A percentile compares a stretch with the other conserved stretches of the same genome.
Conservation (phyloP, 2,113 vertebrate species). For the Helogale parvula region DNA sequence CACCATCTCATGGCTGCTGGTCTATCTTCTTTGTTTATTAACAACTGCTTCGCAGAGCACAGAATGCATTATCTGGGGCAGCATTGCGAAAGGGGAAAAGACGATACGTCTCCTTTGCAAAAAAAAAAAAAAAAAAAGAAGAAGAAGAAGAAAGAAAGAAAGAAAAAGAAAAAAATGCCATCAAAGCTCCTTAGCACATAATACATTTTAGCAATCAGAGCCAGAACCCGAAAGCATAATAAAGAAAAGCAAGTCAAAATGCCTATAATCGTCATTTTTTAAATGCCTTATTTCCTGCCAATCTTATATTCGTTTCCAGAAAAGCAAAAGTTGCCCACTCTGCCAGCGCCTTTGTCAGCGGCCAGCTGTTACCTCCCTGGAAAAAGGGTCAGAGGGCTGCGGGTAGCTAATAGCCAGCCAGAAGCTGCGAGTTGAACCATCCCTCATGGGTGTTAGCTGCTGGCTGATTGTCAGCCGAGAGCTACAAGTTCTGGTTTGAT, state of each 20-base stretch:
- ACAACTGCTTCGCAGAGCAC: constrained; percentile 6
- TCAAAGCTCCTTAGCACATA: constrained; percentile 58
- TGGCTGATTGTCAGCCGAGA: constrained; percentile 77
- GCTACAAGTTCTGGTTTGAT: constrained; percentile 76
- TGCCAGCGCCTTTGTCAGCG: constrained; percentile 77
- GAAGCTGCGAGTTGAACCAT: constrained; percentile 61
- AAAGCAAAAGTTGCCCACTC: constrained; percentile 57
- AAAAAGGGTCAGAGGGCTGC: constrained; percentile 77
- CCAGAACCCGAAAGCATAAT: constrained; percentile 63
- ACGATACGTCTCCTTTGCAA: background rate
- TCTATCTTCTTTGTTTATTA: background rate
- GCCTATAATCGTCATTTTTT: constrained; percentile 69
- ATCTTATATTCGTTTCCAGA: constrained; percentile 69
- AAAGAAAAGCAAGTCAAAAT: constrained; percentile 67
- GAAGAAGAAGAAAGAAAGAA: too few species aligned
- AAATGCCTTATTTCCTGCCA: constrained; percentile 73
- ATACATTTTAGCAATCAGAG: constrained; percentile 69
- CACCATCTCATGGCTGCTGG: background rate
- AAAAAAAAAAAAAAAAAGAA: background rate
- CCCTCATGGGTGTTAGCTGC: constrained; percentile 70
- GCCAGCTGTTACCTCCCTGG: constrained; percentile 77
- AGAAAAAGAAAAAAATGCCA: background rate
- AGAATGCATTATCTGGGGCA: background rate
- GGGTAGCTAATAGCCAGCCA: constrained; percentile 78
- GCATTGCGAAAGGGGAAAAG: background rate